phyloP scores from a whole-genome alignment of 2,113 vertebrate genomes.

The Neomonachus schauinslandi region DNA sequence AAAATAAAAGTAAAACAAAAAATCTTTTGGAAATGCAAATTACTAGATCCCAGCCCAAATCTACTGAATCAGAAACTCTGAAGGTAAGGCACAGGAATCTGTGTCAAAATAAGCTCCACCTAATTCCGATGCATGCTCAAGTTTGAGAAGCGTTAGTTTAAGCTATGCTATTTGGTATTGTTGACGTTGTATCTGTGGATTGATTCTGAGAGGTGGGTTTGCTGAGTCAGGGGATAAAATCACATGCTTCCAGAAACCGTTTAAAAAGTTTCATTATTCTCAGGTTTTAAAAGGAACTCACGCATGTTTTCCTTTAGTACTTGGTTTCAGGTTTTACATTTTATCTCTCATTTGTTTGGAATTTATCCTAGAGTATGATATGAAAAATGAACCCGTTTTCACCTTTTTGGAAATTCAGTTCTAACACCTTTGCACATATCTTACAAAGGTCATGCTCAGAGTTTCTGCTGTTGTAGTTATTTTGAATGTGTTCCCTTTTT shows the following conservation, averaged over 20 bases:
- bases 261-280: not conserved
- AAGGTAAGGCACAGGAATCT: not conserved
- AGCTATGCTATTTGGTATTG: not conserved
- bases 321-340: not conserved
- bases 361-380: not conserved
- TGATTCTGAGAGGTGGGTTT: not conserved
- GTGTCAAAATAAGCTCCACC: not conserved
- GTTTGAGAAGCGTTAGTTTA: not conserved
- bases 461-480: not conserved
- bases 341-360: not conserved
- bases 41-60: not conserved
- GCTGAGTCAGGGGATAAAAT: not conserved
- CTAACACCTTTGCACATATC: not conserved
- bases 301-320: not conserved
- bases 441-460: not conserved
- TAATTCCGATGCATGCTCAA: not conserved
- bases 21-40: not conserved
- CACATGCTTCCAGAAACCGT: not conserved
- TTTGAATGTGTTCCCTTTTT: not conserved
- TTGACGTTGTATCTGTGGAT: not conserved
- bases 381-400: not conserved
- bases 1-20: not conserved
- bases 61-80: not conserved
- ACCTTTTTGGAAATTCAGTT: not conserved
- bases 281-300: not conserved